A percentile compares a stretch with the other conserved stretches of the same genome.
These are phyloP conservation scores for Camponotus pennsylvanicus DNA, from an alignment of 1,140 invertebrate species.

Conservation along the genomic window DNA sequence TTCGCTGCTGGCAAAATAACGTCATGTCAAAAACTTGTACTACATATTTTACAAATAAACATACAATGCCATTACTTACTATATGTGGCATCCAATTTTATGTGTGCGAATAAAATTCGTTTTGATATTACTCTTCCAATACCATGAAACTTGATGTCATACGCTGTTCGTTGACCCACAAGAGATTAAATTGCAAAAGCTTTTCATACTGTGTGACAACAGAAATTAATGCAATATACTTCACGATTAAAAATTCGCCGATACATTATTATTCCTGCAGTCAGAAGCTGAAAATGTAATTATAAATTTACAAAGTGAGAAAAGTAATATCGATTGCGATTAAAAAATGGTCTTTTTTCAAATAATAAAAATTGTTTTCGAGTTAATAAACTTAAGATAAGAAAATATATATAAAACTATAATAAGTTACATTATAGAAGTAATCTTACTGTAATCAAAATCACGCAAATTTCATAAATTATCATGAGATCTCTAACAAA, in stretches of 20 bases:
- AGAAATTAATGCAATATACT: slow-evolving; percentile 54
- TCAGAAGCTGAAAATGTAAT: neutral
- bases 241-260: slow-evolving; percentile 30
- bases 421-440: neutral
- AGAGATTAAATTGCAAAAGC: slow-evolving; percentile 62
- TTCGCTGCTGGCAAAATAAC: slow-evolving; percentile 37
- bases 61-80: slow-evolving; percentile 33
- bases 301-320: neutral
- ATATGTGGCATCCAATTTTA: slow-evolving; percentile 51
- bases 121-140: slow-evolving; percentile 56
- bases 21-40: slow-evolving; percentile 43
- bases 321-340: neutral
- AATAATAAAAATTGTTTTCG: neutral
- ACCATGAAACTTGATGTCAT: slow-evolving; percentile 54
- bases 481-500: slow-evolving; percentile 1
- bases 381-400: neutral
- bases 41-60: slow-evolving; percentile 52
- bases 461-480: neutral
- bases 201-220: slow-evolving; percentile 40
- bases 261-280: slow-evolving; percentile 37
- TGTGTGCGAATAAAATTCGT: slow-evolving; percentile 45
- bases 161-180: slow-evolving; percentile 54
- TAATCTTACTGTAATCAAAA: slow-evolving; percentile 1
- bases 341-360: no score
- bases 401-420: neutral